phyloP scores from a whole-genome alignment of 2,113 vertebrate species.

The Tyto alba region DNA sequence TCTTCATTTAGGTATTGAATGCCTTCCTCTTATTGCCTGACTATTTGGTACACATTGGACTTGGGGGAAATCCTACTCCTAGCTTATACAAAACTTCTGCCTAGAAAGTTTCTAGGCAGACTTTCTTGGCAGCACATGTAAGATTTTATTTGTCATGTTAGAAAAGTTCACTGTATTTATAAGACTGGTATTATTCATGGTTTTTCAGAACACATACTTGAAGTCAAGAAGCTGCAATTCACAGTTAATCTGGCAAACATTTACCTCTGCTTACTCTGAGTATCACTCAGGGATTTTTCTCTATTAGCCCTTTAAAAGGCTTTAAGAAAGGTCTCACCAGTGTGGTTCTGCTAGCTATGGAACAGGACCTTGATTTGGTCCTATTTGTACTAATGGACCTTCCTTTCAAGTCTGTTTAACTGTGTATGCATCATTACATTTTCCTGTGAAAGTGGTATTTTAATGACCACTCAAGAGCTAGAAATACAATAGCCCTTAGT shows the following conservation, averaged over 20 bases:
- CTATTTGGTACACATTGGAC: neutral
- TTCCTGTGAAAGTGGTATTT: neutral
- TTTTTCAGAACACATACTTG: neutral
- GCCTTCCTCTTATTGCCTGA: neutral
- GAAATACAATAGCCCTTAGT: neutral
- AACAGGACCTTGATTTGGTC: neutral
- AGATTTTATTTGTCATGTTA: neutral
- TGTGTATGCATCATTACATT: neutral
- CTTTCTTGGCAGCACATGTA: neutral
- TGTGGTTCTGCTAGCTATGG: neutral
- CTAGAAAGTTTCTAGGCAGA: constrained; percentile 3
- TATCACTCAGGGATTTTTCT: neutral
- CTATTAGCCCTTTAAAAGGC: neutral
- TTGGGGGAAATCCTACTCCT: neutral
- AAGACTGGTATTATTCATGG: neutral
- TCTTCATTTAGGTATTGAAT: neutral
- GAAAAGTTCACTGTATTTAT: neutral
- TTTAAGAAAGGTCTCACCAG: neutral
- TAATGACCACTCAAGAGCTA: neutral
- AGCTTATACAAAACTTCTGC: neutral
- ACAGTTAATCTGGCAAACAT: neutral
- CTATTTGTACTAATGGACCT: neutral
- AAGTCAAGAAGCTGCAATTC: neutral
- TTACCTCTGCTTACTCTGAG: neutral
- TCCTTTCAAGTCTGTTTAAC: neutral